Conservation (phyloP, 2,797 vertebrate species). For the Acipenser oxyrinchus region DNA sequence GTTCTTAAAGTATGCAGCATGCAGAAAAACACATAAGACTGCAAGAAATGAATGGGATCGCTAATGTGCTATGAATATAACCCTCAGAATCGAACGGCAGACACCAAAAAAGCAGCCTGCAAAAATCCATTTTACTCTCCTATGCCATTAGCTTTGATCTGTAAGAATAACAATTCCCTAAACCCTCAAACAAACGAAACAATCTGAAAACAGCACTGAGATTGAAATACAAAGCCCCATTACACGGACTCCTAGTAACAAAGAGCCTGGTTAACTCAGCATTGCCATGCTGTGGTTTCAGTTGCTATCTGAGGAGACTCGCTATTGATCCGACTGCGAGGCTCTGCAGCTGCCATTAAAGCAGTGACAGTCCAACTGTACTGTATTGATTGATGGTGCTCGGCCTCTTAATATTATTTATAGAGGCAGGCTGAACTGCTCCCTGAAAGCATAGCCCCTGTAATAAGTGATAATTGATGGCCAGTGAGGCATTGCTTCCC, state of each 20-base stretch:
- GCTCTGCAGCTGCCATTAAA: conserved; percentile 63
- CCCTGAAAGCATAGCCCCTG: conserved; percentile 67
- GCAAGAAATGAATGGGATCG: too few relatives aligned
- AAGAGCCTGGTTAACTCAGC: conserved; percentile 53
- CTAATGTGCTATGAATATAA: too few relatives aligned
- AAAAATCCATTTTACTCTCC: too few relatives aligned
- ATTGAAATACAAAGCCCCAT: background rate
- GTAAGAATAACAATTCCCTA: too few relatives aligned
- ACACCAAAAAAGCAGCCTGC: too few relatives aligned
- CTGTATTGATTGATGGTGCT: conserved; percentile 78
- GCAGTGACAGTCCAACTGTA: conserved; percentile 78
- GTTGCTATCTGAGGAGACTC: conserved; percentile 54
- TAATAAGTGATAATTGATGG: conserved; percentile 97
- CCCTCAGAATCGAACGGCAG: too few relatives aligned
- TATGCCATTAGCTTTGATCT: too few relatives aligned
- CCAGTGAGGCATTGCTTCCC: conserved; percentile 67
- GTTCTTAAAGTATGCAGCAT: too few relatives aligned
- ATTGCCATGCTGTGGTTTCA: conserved; percentile 21
- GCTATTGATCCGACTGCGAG: conserved; percentile 74
- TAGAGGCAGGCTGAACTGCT: conserved; percentile 64
- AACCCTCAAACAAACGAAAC: too few relatives aligned
- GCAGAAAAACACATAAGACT: too few relatives aligned
- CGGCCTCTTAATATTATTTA: conserved; percentile 91
- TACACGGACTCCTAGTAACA: conserved; percentile 47
- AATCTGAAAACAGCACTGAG: too few relatives aligned